Conservation (phyloP, 2,797 vertebrate species). For the Parotocinclus haroldoi region DNA sequence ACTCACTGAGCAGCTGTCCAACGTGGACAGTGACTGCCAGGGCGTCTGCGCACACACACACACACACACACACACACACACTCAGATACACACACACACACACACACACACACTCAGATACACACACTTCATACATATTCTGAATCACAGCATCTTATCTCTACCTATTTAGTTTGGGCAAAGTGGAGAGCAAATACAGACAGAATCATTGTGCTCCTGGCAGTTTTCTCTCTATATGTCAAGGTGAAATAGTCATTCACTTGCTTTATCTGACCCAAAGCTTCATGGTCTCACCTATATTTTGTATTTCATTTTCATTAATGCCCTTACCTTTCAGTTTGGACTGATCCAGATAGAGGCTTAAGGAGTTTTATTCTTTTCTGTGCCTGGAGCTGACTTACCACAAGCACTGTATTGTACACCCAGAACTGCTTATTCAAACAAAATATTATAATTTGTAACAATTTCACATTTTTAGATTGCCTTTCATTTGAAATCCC, state of each 20-base stretch:
- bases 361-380: conserved; percentile 30
- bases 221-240: conserved; percentile 37
- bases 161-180: conserved; percentile 27
- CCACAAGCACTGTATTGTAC: conserved; percentile 70
- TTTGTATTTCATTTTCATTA: conserved; percentile 32
- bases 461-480: no score
- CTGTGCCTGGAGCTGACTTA: conserved; percentile 54
- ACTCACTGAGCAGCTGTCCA: conserved; percentile 27
- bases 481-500: no score
- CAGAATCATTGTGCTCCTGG: conserved; percentile 43
- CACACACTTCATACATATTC: conserved; percentile 45
- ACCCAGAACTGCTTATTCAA: conserved; percentile 10
- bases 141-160: conserved; percentile 44
- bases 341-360: conserved; percentile 22
- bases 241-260: conserved; percentile 40
- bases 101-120: background rate
- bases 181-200: conserved; percentile 34
- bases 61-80: background rate
- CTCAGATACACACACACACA: background rate
- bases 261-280: conserved; percentile 32
- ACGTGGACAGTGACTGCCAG: conserved; percentile 23
- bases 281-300: conserved; percentile 32
- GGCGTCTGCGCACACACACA: conserved; percentile 9
- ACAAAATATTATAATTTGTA: no score
- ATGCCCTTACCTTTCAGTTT: conserved; percentile 26